Conservation (phyloP, 2,888 invertebrate species). For the Miltochrista miniata region DNA sequence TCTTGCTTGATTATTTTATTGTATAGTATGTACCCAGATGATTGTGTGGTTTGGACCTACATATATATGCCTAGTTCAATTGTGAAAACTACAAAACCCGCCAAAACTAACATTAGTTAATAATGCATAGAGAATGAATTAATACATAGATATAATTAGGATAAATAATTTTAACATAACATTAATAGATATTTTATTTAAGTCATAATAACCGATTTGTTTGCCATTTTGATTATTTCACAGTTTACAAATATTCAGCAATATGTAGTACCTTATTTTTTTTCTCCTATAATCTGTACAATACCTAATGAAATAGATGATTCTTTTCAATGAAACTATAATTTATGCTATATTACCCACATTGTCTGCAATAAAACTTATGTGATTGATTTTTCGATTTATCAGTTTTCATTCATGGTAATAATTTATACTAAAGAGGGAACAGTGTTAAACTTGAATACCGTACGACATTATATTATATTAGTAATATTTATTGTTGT, state of each 20-base stretch:
- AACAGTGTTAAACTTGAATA: constrained; percentile 24
- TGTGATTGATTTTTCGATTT: neutral
- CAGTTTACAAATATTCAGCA: constrained; percentile 16
- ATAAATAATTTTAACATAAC: constrained; percentile 31
- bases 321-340: neutral
- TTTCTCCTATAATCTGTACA: constrained; percentile 36
- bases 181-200: constrained; percentile 20
- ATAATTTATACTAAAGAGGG: neutral
- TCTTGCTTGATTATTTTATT: constrained; percentile 2
- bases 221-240: constrained; percentile 22
- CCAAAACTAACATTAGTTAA: constrained; percentile 41
- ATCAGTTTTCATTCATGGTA: neutral
- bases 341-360: neutral
- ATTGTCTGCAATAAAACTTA: neutral
- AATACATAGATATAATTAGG: constrained; percentile 33
- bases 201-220: constrained; percentile 15
- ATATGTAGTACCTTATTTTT: constrained; percentile 18
- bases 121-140: constrained; percentile 38
- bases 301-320: constrained; percentile 10
- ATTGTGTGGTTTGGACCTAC: constrained; percentile 16
- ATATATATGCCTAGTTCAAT: constrained; percentile 25
- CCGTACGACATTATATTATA: constrained; percentile 19
- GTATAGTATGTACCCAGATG: neutral
- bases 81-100: constrained; percentile 31
- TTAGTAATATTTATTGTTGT: constrained; percentile 40